Evolutionary conservation across 2,113 vertebrate genomes (phyloP).

Genomic region (Apus apus): DNA sequence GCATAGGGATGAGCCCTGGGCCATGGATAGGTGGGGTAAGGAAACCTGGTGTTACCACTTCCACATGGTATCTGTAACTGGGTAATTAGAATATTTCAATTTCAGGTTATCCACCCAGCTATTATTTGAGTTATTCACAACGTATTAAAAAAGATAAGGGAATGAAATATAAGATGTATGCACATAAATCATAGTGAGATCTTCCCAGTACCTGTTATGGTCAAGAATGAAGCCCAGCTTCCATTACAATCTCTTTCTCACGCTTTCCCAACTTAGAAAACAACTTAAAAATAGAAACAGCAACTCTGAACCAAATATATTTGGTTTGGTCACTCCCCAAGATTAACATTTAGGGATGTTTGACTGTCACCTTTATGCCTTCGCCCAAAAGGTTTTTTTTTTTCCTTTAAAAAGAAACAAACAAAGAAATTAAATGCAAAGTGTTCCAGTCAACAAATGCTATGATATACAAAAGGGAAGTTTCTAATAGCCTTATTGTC

Average conservation of each 20-base stretch:
- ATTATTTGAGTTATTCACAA: constrained; percentile 23
- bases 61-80: not conserved
- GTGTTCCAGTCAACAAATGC: not conserved
- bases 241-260: not conserved
- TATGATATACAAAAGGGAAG: not conserved
- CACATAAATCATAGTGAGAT: constrained; percentile 10
- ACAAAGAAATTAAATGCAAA: not conserved
- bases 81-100: constrained; percentile 16
- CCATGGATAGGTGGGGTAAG: not conserved
- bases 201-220: not conserved
- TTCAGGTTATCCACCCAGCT: not conserved
- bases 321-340: not conserved
- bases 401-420: not conserved
- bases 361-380: not conserved
- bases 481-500: not conserved
- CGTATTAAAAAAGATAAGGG: constrained; percentile 14
- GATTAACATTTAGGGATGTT: not conserved
- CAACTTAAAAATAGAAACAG: not conserved
- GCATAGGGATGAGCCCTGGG: not conserved
- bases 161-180: not conserved
- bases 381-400: not conserved
- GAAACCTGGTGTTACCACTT: not conserved
- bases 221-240: not conserved
- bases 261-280: not conserved
- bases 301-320: not conserved